These are phyloP conservation scores for Heterohyrax brucei DNA, from an alignment of 2,797 vertebrate species.

Conservation along the genomic window DNA sequence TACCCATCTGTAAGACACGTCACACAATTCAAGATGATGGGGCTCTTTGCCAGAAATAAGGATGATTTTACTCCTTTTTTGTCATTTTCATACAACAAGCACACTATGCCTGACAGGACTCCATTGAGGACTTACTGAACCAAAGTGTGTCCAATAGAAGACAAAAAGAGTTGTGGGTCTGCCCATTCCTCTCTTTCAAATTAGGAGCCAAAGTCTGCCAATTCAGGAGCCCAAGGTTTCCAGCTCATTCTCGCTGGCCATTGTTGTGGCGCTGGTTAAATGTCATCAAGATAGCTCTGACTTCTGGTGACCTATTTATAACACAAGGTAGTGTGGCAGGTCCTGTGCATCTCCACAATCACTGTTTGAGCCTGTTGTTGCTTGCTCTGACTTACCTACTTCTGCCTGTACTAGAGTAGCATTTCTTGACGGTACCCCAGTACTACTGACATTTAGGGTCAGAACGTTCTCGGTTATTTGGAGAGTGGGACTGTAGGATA, in stretches of 20 bases:
- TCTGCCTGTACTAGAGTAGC: background rate
- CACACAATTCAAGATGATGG: background rate
- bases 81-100: slow-evolving; percentile 54
- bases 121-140: background rate
- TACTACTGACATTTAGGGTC: slow-evolving; percentile 2
- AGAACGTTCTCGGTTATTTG: background rate
- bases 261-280: background rate
- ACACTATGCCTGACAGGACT: background rate
- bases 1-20: slow-evolving; percentile 64
- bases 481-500: background rate
- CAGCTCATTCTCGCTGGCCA: background rate
- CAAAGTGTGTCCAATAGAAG: background rate
- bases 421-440: background rate
- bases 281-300: background rate
- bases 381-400: background rate
- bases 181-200: background rate
- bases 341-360: background rate
- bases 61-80: slow-evolving; percentile 69
- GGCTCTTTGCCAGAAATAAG: slow-evolving; percentile 73
- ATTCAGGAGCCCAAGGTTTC: background rate
- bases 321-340: background rate
- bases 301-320: background rate
- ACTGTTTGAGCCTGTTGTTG: background rate
- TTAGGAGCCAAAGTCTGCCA: background rate
- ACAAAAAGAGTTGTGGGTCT: background rate